These are phyloP conservation scores for Hipposideros armiger DNA, from an alignment of 2,113 vertebrate species.

Conservation along the genomic window DNA sequence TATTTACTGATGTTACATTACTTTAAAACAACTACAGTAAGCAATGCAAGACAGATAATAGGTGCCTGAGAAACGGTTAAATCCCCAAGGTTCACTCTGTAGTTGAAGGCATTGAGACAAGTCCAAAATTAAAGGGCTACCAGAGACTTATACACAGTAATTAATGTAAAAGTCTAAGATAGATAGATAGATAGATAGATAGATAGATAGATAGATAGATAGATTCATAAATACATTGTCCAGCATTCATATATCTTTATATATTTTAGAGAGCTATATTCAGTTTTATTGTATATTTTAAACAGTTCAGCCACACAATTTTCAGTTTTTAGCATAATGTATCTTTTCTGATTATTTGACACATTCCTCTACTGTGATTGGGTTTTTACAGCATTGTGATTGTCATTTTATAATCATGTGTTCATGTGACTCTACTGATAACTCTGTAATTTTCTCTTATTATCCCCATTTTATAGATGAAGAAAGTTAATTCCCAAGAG, in stretches of 20 bases:
- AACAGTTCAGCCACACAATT: neutral
- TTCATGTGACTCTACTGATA: neutral
- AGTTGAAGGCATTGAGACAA: neutral
- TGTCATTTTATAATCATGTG: neutral
- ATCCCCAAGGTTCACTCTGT: neutral
- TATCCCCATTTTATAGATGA: neutral
- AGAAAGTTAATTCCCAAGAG: conserved; percentile 28
- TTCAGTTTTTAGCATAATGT: neutral
- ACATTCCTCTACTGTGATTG: neutral
- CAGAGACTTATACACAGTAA: neutral
- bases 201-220: neutral
- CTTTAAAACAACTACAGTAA: neutral
- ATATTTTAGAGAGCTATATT: neutral
- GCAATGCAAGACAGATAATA: neutral
- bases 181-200: too few species aligned
- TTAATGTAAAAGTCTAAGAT: neutral
- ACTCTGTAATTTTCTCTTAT: neutral
- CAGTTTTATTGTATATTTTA: neutral
- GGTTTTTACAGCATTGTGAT: neutral
- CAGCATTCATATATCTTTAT: too few species aligned
- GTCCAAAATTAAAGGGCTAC: neutral
- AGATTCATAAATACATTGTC: neutral
- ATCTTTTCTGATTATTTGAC: neutral
- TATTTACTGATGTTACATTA: neutral
- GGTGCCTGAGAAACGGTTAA: neutral